Evolutionary conservation across 2,797 vertebrate species (phyloP).

Genomic region (Loris lydekkerianus): DNA sequence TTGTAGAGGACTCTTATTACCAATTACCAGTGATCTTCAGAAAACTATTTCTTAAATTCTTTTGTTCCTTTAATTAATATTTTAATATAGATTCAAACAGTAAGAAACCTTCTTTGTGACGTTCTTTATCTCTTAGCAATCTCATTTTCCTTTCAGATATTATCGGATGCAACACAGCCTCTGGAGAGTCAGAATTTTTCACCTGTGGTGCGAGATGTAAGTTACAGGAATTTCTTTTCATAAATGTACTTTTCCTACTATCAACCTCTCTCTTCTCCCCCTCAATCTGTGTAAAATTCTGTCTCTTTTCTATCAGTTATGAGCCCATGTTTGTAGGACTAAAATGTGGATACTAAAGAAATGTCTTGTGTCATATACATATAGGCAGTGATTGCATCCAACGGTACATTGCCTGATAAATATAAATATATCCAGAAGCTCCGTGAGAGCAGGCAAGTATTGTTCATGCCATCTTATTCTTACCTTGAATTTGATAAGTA

Average conservation of each 20-base stretch:
- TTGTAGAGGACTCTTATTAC: background rate
- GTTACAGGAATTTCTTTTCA: conserved; percentile 80
- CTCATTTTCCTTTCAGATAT: conserved; percentile 89
- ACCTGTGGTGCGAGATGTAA: conserved; percentile 96
- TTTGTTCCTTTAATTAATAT: conserved; percentile 35
- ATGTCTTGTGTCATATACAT: conserved; percentile 79
- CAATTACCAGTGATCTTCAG: background rate
- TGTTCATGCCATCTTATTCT: conserved; percentile 36
- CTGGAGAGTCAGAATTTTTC: conserved; percentile 95
- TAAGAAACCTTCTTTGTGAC: conserved; percentile 28
- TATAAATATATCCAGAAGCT: conserved; percentile 98
- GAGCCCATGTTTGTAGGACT: conserved; percentile 41
- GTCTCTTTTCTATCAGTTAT: background rate
- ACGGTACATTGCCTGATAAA: conserved; percentile 95
- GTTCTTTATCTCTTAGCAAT: conserved; percentile 67
- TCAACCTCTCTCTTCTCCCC: background rate
- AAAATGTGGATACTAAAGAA: conserved; percentile 73
- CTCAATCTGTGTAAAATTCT: background rate
- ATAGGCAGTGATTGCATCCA: conserved; percentile 98
- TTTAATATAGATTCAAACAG: background rate
- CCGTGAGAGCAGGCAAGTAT: conserved; percentile 93
- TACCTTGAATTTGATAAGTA: conserved; percentile 59
- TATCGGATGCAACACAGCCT: conserved; percentile 94
- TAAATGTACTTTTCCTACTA: background rate
- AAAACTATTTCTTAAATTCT: conserved; percentile 2